Base-by-base conservation (phyloP, 1,140 invertebrate species). In the Lysiphlebus fabarum region DNA sequence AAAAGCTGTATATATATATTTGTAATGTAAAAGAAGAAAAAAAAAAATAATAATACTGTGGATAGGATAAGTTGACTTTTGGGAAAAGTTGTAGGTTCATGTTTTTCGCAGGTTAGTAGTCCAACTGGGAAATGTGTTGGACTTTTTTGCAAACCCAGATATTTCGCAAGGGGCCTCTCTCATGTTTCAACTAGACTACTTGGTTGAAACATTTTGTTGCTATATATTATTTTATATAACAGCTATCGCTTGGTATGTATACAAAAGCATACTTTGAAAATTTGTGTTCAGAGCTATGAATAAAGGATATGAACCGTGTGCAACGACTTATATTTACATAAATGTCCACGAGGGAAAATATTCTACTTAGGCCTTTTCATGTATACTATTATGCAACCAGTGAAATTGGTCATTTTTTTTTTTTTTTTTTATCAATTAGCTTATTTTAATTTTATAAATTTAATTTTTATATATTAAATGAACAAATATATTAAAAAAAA, bases 271-370 rank as follows among this genome's bases (percentile, higher is more conserved):
- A 26, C 17, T 26, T 26, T 4, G 2, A 26, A 26, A 1, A 26
- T 26, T 26, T 26, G 47, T 37, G 17, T 26, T 26, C 17, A 26
- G 17, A 26, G 17, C 58, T 58, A 64, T 63, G 58, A 63, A 63
- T 63, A 63, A 63, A 58, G 58, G 53, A 63, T 63, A 49, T 37
- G 47, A 26, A 36, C 41, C 44, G 26, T 34, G 44, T 36, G 57
- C 57, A 59, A 56, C 53, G 57, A 59, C 47, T 63, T 63, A 59
- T 59, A 63, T 63, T 63, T 63, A 57, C 62, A 63, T 63, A 63
- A 63, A 63, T 50, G 62, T 59, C 42, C 62, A 37, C 53, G 8
- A 17, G 62, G 62, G 62, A 63, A 54, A 36, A 17, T 37, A 42
- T 37, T 40, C 38, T 48, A 11, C 50, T 49, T 14, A 26, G 17